Base-by-base conservation (phyloP, 2,113 vertebrate genomes). In the Apeltes quadracus region DNA sequence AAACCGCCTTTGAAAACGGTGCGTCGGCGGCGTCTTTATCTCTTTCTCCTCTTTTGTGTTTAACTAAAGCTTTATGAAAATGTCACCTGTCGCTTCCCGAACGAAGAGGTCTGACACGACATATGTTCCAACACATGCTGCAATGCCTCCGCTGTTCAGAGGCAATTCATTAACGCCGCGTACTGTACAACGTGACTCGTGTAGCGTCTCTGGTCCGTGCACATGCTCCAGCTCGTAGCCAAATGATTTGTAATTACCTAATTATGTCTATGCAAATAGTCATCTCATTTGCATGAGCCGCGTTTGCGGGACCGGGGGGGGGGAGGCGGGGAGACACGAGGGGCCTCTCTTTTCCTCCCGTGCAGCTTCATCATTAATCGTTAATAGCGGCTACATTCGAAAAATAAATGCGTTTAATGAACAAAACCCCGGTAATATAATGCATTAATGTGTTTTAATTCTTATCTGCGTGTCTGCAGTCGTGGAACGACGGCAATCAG, bases 201-300 rank as follows among this genome's bases (percentile, higher is more conserved):
- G 90, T 76, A 81, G 81, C 59, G 87, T 90, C 89, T 85, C 88
- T 89, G 90, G 89, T 94, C 92, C 88, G 86, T 90, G 93, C 93
- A 92, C 94, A 94, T 89, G 91, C 93, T 93, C 84, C 83, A 93
- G 91, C 93, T 94, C 93, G 92, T 93, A 93, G 93, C 92, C 94
- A 95, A 94, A 95, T 93, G 94, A 94, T 94, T 95, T 95, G 93
- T 95, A 95, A 96, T 95, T 95, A 94, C 94, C 94, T 95, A 94
- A 96, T 95, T 95, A 95, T 93, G 90, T 92, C 93, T 95, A 94
- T 93, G 94, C 94, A 95, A 95, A 95, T 95, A 95, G 93, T 86
- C 88, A 84, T 88, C 91, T 94, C 84, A 93, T 95, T 92, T 89
- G 80, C 90, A 91, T 92, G 85, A 84, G 84, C 64, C 84, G 87